phyloP scores from a whole-genome alignment of 2,113 vertebrate species.

The Chaetodon auriga region DNA sequence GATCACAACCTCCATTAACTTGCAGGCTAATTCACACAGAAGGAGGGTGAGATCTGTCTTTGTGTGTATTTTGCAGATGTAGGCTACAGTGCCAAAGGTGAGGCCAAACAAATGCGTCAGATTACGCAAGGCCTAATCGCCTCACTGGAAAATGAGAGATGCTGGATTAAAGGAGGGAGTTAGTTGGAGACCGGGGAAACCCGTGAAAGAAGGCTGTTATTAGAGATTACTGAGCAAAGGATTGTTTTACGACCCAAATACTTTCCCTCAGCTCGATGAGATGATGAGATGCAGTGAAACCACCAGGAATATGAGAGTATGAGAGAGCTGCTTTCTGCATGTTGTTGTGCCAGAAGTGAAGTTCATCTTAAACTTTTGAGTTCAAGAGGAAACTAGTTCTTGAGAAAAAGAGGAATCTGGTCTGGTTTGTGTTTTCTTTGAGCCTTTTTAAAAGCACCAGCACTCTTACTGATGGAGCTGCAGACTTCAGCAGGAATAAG shows the following conservation, averaged over 20 bases:
- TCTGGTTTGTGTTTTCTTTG: conserved; percentile 12
- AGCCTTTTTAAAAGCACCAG: neutral
- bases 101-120: conserved; percentile 48
- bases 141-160: conserved; percentile 60
- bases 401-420: neutral
- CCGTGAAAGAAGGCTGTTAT: conserved; percentile 63
- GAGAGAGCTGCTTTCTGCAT: neutral
- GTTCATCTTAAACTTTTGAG: neutral
- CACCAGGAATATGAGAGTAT: neutral
- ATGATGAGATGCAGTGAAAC: conserved; percentile 10
- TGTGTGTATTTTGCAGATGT: conserved; percentile 34
- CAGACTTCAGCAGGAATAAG: neutral
- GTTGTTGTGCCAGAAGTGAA: neutral
- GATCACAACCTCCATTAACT: neutral
- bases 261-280: neutral
- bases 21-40: neutral
- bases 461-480: neutral
- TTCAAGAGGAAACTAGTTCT: conserved; percentile 14
- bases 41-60: neutral
- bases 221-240: conserved; percentile 64
- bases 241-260: conserved; percentile 66
- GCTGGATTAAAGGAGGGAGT: conserved; percentile 70
- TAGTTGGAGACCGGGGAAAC: conserved; percentile 42
- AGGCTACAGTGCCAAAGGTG: conserved; percentile 63
- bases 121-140: conserved; percentile 69